phyloP scores from a whole-genome alignment of 1,140 invertebrate species.

The Bombus polaris region DNA sequence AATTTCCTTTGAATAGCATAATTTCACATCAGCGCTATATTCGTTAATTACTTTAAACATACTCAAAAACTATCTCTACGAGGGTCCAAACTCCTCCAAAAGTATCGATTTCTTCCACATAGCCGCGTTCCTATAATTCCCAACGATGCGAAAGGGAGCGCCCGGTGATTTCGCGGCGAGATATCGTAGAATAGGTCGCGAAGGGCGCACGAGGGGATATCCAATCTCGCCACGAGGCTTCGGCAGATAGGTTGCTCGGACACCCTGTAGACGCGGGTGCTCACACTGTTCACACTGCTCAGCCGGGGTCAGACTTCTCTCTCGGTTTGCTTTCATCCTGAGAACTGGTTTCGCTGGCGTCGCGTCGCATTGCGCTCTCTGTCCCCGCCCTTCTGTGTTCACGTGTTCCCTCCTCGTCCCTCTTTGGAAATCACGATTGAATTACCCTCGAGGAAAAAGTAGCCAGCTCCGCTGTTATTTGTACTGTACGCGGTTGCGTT shows the following conservation, averaged over 20 bases:
- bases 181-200: background rate
- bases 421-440: slow-evolving; percentile 56
- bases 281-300: slow-evolving; percentile 15
- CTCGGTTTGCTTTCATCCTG: slow-evolving; percentile 57
- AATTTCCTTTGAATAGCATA: too few species aligned
- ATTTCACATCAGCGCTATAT: too few species aligned
- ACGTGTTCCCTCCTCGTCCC: background rate
- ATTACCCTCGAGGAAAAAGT: slow-evolving; percentile 53
- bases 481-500: slow-evolving; percentile 11
- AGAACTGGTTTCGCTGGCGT: slow-evolving; percentile 66
- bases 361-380: slow-evolving; percentile 57
- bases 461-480: background rate
- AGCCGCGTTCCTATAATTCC: background rate
- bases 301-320: slow-evolving; percentile 54
- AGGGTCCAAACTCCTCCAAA: background rate
- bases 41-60: background rate
- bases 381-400: slow-evolving; percentile 17
- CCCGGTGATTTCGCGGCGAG: background rate
- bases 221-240: slow-evolving; percentile 2
- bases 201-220: background rate
- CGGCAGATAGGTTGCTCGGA: slow-evolving; percentile 24
- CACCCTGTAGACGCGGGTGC: slow-evolving; percentile 50
- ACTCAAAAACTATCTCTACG: background rate
- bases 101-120: background rate
- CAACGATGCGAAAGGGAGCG: background rate